Percentiles rank a stretch among this genome's conserved stretches.
These are phyloP conservation scores for Phoxinus phoxinus DNA, from an alignment of 2,113 vertebrate genomes.

Conservation along the genomic window DNA sequence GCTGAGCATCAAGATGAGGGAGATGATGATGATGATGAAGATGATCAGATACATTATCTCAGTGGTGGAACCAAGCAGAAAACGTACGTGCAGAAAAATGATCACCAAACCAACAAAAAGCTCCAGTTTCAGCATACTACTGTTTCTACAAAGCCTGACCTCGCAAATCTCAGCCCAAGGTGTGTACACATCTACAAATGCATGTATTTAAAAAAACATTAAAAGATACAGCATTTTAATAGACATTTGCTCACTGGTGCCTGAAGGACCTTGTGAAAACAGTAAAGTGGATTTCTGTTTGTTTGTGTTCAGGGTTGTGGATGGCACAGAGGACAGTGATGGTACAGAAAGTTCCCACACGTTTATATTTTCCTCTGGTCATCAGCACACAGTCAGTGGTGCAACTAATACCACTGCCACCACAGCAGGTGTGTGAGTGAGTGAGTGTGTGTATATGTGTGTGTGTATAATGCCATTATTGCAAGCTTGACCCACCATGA, in stretches of 20 bases:
- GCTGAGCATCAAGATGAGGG: constrained; percentile 35
- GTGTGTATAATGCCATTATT: not conserved
- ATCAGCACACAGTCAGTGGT: constrained; percentile 55
- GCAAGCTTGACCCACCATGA: not conserved
- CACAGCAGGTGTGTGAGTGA: constrained; percentile 63
- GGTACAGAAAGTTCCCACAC: constrained; percentile 61
- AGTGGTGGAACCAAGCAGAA: constrained; percentile 37
- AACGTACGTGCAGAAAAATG: constrained; percentile 7
- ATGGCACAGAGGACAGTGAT: constrained; percentile 74
- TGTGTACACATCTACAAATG: constrained; percentile 48
- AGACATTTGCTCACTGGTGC: constrained; percentile 16
- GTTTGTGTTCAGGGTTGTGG: constrained; percentile 71
- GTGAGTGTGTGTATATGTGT: not conserved
- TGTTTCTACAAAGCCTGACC: constrained; percentile 68
- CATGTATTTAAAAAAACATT: constrained; percentile 14
- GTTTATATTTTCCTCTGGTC: constrained; percentile 67
- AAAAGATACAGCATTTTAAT: not conserved
- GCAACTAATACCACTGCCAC: constrained; percentile 62
- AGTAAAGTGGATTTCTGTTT: not conserved
- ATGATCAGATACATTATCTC: constrained; percentile 31
- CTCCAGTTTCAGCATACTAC: constrained; percentile 65
- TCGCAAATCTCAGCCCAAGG: constrained; percentile 76
- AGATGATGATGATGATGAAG: constrained; percentile 38
- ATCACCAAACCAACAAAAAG: constrained; percentile 37
- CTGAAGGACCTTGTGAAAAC: not conserved